These are phyloP conservation scores for Ctenodactylus gundi DNA, from an alignment of 2,113 vertebrate species.

Conservation along the genomic window DNA sequence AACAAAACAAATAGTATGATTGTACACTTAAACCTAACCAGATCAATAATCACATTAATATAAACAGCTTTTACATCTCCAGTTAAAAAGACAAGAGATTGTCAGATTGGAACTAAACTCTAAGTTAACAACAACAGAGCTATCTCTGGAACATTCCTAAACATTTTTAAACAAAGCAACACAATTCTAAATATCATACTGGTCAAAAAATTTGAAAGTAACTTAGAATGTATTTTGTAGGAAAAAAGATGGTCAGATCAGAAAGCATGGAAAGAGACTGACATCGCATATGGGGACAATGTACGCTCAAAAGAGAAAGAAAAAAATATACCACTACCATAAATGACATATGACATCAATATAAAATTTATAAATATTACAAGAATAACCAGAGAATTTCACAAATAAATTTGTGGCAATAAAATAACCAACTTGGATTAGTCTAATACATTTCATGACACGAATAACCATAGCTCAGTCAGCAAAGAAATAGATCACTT, in stretches of 20 bases:
- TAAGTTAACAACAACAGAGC: slow-evolving; percentile 20
- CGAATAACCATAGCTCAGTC: neutral
- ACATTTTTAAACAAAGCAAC: slow-evolving; percentile 45
- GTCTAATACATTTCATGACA: neutral
- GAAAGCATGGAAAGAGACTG: neutral
- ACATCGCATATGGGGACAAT: neutral
- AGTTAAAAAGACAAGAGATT: neutral
- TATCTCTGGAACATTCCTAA: neutral
- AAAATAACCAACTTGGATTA: slow-evolving; percentile 16
- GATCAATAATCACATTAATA: neutral
- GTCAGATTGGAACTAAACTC: neutral
- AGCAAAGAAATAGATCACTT: neutral
- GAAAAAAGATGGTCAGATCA: neutral
- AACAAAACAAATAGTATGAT: neutral
- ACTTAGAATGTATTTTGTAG: neutral
- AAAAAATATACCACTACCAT: neutral
- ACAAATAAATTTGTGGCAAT: neutral
- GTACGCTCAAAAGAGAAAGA: neutral
- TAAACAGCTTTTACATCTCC: neutral
- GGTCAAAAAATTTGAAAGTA: neutral
- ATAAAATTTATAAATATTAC: neutral
- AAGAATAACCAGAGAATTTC: neutral
- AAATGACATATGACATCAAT: neutral
- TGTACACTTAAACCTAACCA: neutral
- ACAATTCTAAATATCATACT: neutral